These are phyloP conservation scores for Cremastinae sp. DNA, from an alignment of 2,888 invertebrate species.

Conservation along the genomic window DNA sequence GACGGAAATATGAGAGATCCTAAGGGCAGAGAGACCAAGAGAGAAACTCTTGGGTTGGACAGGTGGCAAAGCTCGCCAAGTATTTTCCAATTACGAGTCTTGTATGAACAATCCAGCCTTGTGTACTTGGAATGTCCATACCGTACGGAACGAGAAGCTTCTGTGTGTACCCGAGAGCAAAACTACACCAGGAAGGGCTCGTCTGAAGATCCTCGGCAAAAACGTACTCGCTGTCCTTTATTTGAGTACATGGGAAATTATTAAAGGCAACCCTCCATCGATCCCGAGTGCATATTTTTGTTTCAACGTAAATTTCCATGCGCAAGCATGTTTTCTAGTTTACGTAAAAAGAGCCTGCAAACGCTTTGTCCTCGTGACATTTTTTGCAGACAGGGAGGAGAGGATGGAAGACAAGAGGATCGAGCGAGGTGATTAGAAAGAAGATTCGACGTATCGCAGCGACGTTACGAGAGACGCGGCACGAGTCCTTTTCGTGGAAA, in stretches of 20 bases:
- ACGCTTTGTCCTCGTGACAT: no score
- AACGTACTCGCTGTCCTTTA: no score
- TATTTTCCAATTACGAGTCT: slow-evolving; percentile 78
- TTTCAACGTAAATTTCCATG: no score
- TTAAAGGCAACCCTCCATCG: no score
- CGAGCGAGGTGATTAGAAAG: neutral
- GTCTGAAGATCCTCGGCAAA: no score
- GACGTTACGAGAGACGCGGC: slow-evolving; percentile 25
- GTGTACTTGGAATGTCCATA: slow-evolving; percentile 58
- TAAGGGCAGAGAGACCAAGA: slow-evolving; percentile 19
- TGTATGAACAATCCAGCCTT: slow-evolving; percentile 73
- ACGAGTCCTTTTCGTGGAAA: slow-evolving; percentile 17
- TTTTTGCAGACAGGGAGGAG: neutral
- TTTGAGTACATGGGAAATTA: no score
- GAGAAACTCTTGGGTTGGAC: slow-evolving; percentile 42
- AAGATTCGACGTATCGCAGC: slow-evolving; percentile 27
- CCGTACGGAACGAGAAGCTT: neutral
- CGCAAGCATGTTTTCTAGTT: no score
- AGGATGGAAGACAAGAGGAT: neutral
- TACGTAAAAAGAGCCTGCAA: no score
- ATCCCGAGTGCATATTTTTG: no score
- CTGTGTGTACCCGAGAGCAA: no score
- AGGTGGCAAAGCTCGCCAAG: slow-evolving; percentile 73
- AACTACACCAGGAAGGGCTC: no score
- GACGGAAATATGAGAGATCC: slow-evolving; percentile 10